Evolutionary conservation across 2,113 vertebrate species (phyloP), one percentile per base, ranked within the genome.

Genomic region (Bettongia penicillata): DNA sequence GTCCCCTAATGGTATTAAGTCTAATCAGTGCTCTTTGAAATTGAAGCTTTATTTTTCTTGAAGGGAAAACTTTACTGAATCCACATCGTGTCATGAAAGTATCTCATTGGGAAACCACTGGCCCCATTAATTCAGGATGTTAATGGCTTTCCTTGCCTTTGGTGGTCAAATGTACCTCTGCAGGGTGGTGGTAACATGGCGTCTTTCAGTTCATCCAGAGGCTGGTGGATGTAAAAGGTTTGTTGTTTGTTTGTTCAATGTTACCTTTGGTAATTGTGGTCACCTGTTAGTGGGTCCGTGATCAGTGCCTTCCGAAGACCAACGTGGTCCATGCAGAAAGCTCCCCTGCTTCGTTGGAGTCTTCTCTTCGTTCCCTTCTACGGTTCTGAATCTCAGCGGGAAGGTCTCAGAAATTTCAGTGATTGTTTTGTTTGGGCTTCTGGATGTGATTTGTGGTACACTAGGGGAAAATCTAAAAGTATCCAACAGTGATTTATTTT

Each of bases 21-120:
- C 96, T 98, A 97, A 98, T 98, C 97, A 97, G 92, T 93, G 57
- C 96, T 98, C 95, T 98, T 97, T 98, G 98, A 98, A 98, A 98
- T 96, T 55, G 95, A 98, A 98, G 94, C 97, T 94, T 23, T 97
- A 94, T 98, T 98, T 97, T 97, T 98, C 96, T 98, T 96, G 93
- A 97, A 97, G 94, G 96, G 96, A 94, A 95, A 97, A 97, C 97
- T 98, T 98, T 98, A 97, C 98, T 98, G 97, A 98, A 98, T 98
- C 98, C 43, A 97, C 97, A 97, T 95, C 96, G 53, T 94, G 96
- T 98, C 96, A 97, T 98, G 97, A 97, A 98, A 98, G 97, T 97
- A 97, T 93, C 97, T 98, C 94, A 53, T 98, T 98, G 97, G 96
- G 91, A 98, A 98, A 98, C 97, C 98, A 96, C 98, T 94, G 51